phyloP scores from a whole-genome alignment of 30 jellyfish, hydroid and myxozoan species.

The Nemopilema nomurai region DNA sequence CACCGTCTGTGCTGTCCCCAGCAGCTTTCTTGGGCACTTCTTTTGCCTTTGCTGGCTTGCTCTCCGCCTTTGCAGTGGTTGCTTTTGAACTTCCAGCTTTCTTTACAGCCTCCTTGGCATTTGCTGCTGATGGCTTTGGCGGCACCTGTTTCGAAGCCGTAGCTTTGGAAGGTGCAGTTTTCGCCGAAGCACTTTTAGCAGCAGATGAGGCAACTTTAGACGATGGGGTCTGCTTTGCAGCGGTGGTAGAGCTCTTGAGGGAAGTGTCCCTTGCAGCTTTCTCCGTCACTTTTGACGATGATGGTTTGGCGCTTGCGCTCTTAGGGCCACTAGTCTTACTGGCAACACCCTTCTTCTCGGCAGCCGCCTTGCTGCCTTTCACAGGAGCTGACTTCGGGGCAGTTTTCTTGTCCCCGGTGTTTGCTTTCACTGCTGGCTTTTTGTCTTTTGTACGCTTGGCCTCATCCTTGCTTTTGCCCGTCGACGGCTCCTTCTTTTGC shows the following conservation, averaged over 20 bases:
- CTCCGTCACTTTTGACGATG: not conserved
- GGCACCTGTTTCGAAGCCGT: slow-evolving; percentile 13
- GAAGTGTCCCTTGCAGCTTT: not conserved
- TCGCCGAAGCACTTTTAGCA: not conserved
- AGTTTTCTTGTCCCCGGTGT: slow-evolving; percentile 5
- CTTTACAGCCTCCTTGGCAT: not conserved
- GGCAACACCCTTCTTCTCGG: slow-evolving; percentile 8
- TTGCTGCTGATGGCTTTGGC: slow-evolving; percentile 16
- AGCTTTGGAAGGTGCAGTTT: not conserved
- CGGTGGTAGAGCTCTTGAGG: not conserved
- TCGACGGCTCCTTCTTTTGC: not conserved
- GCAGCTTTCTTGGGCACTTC: slow-evolving; percentile 7
- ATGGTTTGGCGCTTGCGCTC: not conserved
- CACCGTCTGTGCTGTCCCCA: slow-evolving; percentile 29
- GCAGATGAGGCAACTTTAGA: not conserved
- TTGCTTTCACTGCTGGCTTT: not conserved
- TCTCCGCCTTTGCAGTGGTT: not conserved
- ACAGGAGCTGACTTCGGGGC: slow-evolving; percentile 17
- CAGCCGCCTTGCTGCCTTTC: not conserved
- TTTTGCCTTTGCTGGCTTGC: not conserved
- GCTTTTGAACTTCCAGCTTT: not conserved
- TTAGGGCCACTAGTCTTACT: not conserved
- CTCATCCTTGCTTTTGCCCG: not conserved
- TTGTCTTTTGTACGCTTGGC: not conserved
- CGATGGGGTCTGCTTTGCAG: not conserved